phyloP scores from a whole-genome alignment of 1,140 invertebrate species.

The Uloborus diversus region DNA sequence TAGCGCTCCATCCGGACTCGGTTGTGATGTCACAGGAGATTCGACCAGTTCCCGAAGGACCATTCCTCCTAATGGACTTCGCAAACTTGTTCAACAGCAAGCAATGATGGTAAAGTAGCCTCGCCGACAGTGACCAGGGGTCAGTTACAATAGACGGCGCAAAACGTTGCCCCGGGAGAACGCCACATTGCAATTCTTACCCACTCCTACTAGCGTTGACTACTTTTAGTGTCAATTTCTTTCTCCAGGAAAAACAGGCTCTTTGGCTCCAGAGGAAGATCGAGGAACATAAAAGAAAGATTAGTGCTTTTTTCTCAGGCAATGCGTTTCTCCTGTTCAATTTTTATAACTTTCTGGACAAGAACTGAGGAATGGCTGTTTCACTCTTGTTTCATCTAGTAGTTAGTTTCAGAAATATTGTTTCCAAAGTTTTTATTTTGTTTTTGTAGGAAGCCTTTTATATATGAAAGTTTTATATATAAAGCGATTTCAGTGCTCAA shows the following conservation, averaged over 20 bases:
- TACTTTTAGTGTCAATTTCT: slow-evolving; percentile 3
- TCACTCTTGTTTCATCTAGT: too few species aligned
- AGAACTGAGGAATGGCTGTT: too few species aligned
- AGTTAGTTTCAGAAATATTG: too few species aligned
- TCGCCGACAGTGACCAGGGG: slow-evolving; percentile 26
- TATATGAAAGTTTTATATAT: too few species aligned
- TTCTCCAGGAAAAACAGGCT: neutral
- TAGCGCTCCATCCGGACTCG: slow-evolving; percentile 8
- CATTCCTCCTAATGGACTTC: slow-evolving; percentile 44
- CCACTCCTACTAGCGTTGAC: slow-evolving; percentile 7
- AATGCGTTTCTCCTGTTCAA: neutral
- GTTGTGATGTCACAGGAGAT: slow-evolving; percentile 27
- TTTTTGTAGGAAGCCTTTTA: too few species aligned
- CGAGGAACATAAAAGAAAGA: neutral
- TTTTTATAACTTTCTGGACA: too few species aligned
- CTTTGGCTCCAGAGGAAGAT: neutral
- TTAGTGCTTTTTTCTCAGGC: neutral
- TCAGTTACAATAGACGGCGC: slow-evolving; percentile 43
- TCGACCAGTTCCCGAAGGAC: neutral
- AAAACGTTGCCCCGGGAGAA: slow-evolving; percentile 29
- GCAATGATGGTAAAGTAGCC: slow-evolving; percentile 19
- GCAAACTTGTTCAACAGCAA: slow-evolving; percentile 40
- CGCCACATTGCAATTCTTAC: slow-evolving; percentile 34
- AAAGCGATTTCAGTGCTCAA: too few species aligned
- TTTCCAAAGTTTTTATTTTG: too few species aligned